Evolutionary conservation across 2,113 vertebrate genomes (phyloP), one percentile per base, ranked within the genome.

Genomic region (Heterochromis multidens): DNA sequence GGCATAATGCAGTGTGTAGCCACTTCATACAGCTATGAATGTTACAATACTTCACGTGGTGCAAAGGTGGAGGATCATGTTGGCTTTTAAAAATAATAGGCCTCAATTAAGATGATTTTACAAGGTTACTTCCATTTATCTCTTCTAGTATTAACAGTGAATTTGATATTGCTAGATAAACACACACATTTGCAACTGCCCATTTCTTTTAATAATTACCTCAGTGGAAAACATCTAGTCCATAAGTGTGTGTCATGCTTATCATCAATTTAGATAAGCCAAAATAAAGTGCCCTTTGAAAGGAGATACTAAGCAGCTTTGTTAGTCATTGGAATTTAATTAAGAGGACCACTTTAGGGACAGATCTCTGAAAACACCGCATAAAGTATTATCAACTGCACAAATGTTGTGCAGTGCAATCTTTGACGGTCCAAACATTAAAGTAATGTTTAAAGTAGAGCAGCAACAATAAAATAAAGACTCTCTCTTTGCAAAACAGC

Each of bases 381-480:
- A 59, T 85, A 77, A 77, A 54, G 58, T 79, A 83, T 40, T 77
- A 76, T 85, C 80, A 72, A 56, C 62, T 84, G 83, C 80, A 49
- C 70, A 88, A 70, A 70, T 80, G 80, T 65, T 80, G 59, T 82
- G 77, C 79, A 81, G 87, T 82, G 78, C 79, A 70, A 82, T 61
- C 63, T 65, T 74, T 21, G 29, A 80, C 88, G 82, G 62, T 88
- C 86, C 85, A 80, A 81, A 85, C 33, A 85, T 74, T 54, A 60
- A 85, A 84, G 54, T 76, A 58, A 56, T 46, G 23, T 67, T 82
- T 65, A 70, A 89, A 84, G 57, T 72, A 88, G 46, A 91, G 86
- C 90, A 90, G 90, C 91, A 88, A 82, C 61, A 62, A 63, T 62
- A 58, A 86, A 91, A 84, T 31, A 81, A 81, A 21, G 13, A 61